phyloP scores from a whole-genome alignment of 2,113 vertebrate species.

The Piaya cayana region DNA sequence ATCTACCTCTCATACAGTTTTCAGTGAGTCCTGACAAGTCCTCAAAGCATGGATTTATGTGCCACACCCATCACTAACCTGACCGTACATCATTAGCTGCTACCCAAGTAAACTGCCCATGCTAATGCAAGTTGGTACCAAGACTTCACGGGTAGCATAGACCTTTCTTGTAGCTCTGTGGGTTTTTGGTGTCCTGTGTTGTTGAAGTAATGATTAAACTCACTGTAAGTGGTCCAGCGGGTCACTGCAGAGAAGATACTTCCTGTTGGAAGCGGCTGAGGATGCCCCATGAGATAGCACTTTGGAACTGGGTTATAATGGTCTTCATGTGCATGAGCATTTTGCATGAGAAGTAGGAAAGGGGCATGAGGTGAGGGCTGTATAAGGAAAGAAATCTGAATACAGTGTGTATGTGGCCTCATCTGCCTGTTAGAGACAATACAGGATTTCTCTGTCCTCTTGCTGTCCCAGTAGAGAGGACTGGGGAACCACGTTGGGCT shows the following conservation, averaged over 20 bases:
- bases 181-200: background rate
- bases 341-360: background rate
- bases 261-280: background rate
- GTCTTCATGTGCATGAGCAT: background rate
- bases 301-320: background rate
- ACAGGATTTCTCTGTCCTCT: background rate
- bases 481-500: background rate
- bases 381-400: background rate
- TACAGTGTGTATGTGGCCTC: background rate
- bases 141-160: background rate
- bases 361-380: background rate
- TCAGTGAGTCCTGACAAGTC: background rate
- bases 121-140: background rate
- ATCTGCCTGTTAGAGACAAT: background rate
- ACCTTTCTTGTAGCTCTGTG: background rate
- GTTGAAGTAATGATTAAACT: background rate
- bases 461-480: background rate
- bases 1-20: background rate
- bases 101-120: background rate
- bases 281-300: background rate
- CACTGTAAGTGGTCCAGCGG: rapidly evolving
- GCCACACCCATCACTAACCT: background rate
- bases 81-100: background rate
- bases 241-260: background rate
- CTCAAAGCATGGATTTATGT: rapidly evolving